Evolutionary conservation across 2,113 vertebrate species (phyloP), one percentile per base, ranked within the genome.

Genomic region (Larimichthys polyactis): DNA sequence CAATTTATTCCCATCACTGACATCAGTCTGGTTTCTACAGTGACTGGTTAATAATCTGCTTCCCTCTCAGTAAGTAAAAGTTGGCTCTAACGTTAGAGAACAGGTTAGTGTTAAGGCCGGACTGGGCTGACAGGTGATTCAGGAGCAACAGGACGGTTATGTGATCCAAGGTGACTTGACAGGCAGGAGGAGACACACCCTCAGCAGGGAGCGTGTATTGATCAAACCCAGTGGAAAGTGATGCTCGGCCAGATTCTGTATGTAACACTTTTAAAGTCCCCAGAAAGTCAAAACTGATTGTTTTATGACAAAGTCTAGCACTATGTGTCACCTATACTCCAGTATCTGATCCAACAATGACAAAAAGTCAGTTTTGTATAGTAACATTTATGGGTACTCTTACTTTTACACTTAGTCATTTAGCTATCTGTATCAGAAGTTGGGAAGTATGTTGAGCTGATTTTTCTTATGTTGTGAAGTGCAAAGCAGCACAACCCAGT

Each of bases 121-220:
- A 60, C 59, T 62, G 36, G 72, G 27, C 63, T 27, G 63, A 80
- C 67, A 48, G 55, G 73, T 6, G 24, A 22, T 27, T 58, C 24
- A 77, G 55, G 72, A 69, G 57, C 0, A 1, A 68, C 75, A 70
- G n/a, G 32, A 11, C 1, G 27, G 60, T 66, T 63, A 36, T 52
- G 44, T 71, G 15, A 74, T 32, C 71, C 19, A 48, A n/a, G 17
- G 17, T 46, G 44, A 75, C 58, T 40, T n/a, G 36, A 72, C 17
- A 62, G 29, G 71, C 46, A 22, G 14, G 46, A 20, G 17, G 19
- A 68, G 75, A 36, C 72, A 77, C 77, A 46, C 77, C 77, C 20
- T 52, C 19, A 32, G n/a, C 36, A 49, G 24, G 20, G 67, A 36
- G 55, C 16, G 2, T 48, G 5, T 6, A 17, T 43, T 71, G 14